These are phyloP conservation scores for Tethya wilhelma DNA, from an alignment of 37 sponge, comb jelly and placozoan genomes.

Conservation along the genomic window DNA sequence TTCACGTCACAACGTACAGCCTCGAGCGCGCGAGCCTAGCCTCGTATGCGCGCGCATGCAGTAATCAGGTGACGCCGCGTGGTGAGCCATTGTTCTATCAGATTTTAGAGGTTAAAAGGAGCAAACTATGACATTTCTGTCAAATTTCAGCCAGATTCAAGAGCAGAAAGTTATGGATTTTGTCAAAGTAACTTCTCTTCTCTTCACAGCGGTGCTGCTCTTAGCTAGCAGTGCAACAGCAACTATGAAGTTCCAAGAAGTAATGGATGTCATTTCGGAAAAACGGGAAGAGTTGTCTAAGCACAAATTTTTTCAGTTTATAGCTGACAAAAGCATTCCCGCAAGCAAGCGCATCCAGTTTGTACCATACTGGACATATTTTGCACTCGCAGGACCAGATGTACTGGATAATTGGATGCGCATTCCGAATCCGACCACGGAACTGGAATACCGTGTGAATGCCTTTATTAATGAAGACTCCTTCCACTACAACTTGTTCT, in stretches of 20 bases:
- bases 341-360: background rate
- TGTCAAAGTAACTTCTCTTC: no score
- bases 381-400: background rate
- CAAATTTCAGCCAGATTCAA: no score
- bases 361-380: background rate
- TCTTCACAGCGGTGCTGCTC: no score
- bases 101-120: no score
- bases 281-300: background rate
- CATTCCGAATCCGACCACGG: background rate
- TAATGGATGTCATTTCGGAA: background rate
- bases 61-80: no score
- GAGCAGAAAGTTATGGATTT: no score
- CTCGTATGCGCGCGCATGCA: no score
- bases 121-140: no score
- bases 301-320: background rate
- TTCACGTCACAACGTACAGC: no score
- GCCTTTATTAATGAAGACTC: background rate
- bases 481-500: slow-evolving; percentile 8
- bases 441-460: slow-evolving; percentile 13
- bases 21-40: no score
- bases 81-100: no score
- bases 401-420: background rate
- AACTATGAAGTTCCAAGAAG: background rate
- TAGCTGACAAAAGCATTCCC: background rate
- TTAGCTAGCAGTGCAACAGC: no score